Evolutionary conservation across 2,888 invertebrate genomes (phyloP).

Genomic region (Maniola hyperantus): DNA sequence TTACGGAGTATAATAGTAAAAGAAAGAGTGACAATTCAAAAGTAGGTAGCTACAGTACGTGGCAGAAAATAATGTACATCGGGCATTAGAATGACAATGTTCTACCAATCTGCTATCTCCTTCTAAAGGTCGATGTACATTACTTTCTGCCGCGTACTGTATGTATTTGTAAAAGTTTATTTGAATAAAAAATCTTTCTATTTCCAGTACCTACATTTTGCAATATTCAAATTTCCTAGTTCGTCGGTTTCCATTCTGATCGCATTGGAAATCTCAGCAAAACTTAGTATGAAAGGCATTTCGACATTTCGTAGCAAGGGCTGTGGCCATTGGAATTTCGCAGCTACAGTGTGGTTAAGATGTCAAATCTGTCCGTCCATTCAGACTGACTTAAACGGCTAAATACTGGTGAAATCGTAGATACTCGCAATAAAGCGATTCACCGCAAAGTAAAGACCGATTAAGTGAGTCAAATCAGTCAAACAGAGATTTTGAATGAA

Average conservation of each 20-base stretch:
- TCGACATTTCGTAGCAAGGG: background rate
- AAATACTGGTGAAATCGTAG: constrained; percentile 25
- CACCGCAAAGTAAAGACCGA: constrained; percentile 5
- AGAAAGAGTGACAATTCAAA: no score
- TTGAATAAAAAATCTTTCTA: no score
- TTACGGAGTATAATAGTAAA: no score
- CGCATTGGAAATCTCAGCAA: background rate
- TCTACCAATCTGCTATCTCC: no score
- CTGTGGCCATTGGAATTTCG: constrained; percentile 8
- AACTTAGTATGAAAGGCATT: constrained; percentile 12
- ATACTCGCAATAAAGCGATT: constrained; percentile 1
- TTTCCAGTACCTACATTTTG: background rate
- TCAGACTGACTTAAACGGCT: constrained; percentile 17
- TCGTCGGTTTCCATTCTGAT: background rate
- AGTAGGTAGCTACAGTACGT: no score
- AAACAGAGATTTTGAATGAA: constrained; percentile 1
- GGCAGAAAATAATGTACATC: no score
- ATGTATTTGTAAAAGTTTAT: no score
- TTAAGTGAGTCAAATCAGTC: background rate
- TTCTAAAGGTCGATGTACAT: no score
- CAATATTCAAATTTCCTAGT: background rate
- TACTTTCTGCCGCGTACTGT: no score
- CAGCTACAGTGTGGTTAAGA: constrained; percentile 9
- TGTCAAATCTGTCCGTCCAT: constrained; percentile 17
- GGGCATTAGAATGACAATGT: no score